Evolutionary conservation across 37 sponge, comb jelly and placozoan genomes (phyloP).

Genomic region (Chondrosia reniformis): DNA sequence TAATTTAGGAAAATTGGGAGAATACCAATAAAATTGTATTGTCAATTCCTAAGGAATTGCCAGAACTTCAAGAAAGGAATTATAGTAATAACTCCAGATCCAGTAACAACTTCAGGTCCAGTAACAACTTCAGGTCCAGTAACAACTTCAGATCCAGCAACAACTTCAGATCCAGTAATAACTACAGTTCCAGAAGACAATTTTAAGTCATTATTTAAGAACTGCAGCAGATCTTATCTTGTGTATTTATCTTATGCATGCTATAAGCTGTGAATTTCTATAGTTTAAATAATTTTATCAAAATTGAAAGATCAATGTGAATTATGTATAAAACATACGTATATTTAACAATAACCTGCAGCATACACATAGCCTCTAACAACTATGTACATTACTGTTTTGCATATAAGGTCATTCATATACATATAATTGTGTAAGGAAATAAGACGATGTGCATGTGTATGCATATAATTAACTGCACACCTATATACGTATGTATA

Average conservation of each 20-base stretch:
- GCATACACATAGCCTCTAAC: too few relatives aligned
- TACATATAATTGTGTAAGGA: background rate
- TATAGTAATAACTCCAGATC: too few relatives aligned
- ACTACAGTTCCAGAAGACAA: background rate
- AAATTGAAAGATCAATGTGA: background rate
- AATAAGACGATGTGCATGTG: background rate
- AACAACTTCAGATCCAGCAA: background rate
- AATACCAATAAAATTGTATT: background rate
- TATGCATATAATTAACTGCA: background rate
- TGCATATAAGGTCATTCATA: too few relatives aligned
- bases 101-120: too few relatives aligned
- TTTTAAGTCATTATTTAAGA: background rate
- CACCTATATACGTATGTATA: background rate
- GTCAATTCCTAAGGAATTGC: constrained; percentile 20
- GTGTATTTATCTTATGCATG: background rate
- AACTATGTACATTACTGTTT: too few relatives aligned
- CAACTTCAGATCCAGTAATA: background rate
- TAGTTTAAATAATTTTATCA: background rate
- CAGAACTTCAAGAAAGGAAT: constrained; percentile 59
- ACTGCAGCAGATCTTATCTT: background rate
- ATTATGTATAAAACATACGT: background rate
- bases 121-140: too few relatives aligned
- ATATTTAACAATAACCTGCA: too few relatives aligned
- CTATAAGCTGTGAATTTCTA: background rate
- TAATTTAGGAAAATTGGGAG: background rate